Evolutionary conservation across 2,888 invertebrate genomes (phyloP).

Genomic region (Serrognathus titanus): DNA sequence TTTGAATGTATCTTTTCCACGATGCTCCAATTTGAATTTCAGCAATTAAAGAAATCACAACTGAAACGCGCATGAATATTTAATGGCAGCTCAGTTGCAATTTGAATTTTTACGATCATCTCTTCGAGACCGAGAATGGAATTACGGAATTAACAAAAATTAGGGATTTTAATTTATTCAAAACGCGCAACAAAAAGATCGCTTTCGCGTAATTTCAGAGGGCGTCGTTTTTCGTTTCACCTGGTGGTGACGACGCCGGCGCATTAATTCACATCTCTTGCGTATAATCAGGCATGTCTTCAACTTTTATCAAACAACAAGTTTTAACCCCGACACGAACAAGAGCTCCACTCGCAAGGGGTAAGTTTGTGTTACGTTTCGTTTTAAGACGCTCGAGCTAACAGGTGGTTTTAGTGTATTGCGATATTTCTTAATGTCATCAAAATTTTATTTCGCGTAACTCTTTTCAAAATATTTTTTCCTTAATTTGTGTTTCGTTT

Average conservation of each 20-base stretch:
- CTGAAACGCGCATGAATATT: too few species aligned
- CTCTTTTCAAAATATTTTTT: not conserved
- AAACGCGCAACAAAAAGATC: too few species aligned
- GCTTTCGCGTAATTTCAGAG: too few species aligned
- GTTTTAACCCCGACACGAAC: slow-evolving; percentile 23
- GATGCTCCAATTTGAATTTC: not conserved
- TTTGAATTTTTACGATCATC: too few species aligned
- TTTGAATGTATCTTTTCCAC: not conserved
- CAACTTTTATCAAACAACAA: slow-evolving; percentile 40
- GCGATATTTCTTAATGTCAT: not conserved
- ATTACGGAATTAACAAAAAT: too few species aligned
- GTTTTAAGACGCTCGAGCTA: not conserved
- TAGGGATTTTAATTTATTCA: too few species aligned
- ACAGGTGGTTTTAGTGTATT: not conserved
- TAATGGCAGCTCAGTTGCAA: too few species aligned
- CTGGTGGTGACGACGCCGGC: slow-evolving; percentile 25
- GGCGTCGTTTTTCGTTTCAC: slow-evolving; percentile 8
- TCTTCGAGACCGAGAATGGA: too few species aligned
- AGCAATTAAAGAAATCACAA: too few species aligned
- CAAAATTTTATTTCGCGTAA: not conserved
- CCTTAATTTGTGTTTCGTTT: too few species aligned
- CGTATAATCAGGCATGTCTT: slow-evolving; percentile 30
- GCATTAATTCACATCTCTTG: slow-evolving; percentile 29
- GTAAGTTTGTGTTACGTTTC: not conserved
- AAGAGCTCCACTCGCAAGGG: not conserved